Evolutionary conservation across 2,113 vertebrate genomes (phyloP).

Genomic region (Illadopsis cleaveri): DNA sequence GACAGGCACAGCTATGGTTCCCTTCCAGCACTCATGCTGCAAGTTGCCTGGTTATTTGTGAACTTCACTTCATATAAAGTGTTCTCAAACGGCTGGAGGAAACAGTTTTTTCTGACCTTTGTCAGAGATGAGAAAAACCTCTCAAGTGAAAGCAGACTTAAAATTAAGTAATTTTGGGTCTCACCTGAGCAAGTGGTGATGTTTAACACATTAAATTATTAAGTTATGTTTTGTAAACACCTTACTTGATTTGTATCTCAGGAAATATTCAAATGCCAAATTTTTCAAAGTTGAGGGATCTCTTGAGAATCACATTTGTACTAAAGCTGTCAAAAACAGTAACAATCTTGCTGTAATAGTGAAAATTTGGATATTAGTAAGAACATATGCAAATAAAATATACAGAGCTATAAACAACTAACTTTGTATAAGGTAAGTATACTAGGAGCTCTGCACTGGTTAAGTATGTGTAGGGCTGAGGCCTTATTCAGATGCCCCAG

Average conservation of each 20-base stretch:
- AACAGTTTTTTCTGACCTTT: background rate
- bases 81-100: background rate
- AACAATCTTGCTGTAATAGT: background rate
- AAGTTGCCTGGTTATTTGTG: background rate
- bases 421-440: background rate
- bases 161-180: background rate
- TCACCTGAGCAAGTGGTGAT: background rate
- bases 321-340: background rate
- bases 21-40: background rate
- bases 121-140: background rate
- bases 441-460: background rate
- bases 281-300: background rate
- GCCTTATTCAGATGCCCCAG: background rate
- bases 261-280: background rate
- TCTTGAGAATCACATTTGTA: background rate
- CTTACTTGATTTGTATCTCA: background rate
- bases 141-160: background rate
- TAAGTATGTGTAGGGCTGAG: background rate
- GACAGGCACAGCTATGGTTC: background rate
- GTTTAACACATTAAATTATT: background rate
- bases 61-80: background rate
- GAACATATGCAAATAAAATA: background rate
- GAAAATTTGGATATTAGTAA: background rate
- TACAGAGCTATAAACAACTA: background rate
- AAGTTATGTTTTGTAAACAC: background rate